Evolutionary conservation across 2,888 invertebrate genomes (phyloP), one percentile per base, ranked within the genome.

Genomic region (Microdon myrmicae): DNA sequence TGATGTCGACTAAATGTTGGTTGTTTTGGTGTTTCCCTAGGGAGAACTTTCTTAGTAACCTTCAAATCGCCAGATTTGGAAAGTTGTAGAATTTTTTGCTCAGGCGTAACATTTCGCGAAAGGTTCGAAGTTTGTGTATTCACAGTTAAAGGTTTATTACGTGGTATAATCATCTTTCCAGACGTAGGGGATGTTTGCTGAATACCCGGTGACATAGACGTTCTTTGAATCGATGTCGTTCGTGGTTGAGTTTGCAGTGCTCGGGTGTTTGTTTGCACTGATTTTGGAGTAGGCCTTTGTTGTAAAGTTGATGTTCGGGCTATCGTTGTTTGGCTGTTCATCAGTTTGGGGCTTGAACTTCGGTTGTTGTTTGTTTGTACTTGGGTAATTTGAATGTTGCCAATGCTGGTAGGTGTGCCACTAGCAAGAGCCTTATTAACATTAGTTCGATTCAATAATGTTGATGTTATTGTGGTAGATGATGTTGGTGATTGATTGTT

Each of bases 21-120:
- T 31, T 74, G 76, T 47, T 69, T 70, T 22, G 68, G 54, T 4
- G 29, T 47, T 25, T 76, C 75, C 4, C 75, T 73, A n/a, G 76
- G 73, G 71, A 77, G 77, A n/a, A 78, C 72, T 74, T 73, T 83
- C 71, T 72, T 82, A 68, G 76, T 83, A 67, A 74, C 83, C 74
- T 74, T 83, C 72, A 70, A 79, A 76, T 76, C 83, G 68, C 70
- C 83, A 71, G 74, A 83, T 72, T 83, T 83, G 1, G 83, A 82
- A 1, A 83, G 77, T 16, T 83, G 82, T 4, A 79, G 58, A 17
- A 79, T 79, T 71, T 79, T 79, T 51, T 80, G 78, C 49, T 79
- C 79, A 0, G 79, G 79, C 6, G 79, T 78, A 10, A 78, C 74
- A 19, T 69, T 72, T 32, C 77, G 75, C 47, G 37, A 51, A 28